Evolutionary conservation across 2,888 invertebrate species (phyloP).

Genomic region (Acanthococcus lagerstroemiae): DNA sequence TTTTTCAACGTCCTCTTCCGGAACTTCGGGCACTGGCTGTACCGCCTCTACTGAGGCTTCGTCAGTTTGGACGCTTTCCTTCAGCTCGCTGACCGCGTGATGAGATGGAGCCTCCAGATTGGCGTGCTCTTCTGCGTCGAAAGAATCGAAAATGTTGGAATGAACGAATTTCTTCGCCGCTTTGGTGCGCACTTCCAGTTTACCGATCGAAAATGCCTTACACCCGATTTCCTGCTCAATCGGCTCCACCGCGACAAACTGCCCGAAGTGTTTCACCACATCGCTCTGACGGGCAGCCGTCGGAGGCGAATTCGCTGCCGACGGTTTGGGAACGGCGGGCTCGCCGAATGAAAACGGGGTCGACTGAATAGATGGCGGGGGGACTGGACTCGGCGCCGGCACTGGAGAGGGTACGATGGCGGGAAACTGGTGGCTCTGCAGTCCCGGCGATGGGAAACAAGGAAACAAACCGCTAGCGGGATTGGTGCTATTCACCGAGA

Average conservation of each 20-base stretch:
- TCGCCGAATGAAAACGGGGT: background rate
- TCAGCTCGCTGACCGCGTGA: background rate
- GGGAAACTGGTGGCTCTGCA: background rate
- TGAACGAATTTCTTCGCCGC: slow-evolving; percentile 16
- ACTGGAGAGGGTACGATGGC: background rate
- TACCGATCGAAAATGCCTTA: slow-evolving; percentile 17
- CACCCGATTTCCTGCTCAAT: background rate
- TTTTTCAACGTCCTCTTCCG: background rate
- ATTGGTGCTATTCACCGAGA: background rate
- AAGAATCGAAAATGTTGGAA: slow-evolving; percentile 25
- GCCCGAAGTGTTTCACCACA: background rate
- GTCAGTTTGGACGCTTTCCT: background rate
- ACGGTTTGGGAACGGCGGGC: background rate
- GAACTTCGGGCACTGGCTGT: background rate
- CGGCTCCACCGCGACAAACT: background rate
- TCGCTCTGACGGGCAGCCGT: background rate
- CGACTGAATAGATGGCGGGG: background rate
- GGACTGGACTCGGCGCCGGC: slow-evolving; percentile 10
- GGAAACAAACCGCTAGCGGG: background rate
- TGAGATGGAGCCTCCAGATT: slow-evolving; percentile 4
- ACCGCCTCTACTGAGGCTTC: background rate
- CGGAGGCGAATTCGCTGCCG: background rate
- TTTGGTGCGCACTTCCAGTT: slow-evolving; percentile 10
- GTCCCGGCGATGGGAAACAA: background rate
- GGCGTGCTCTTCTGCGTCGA: background rate